Conservation (phyloP, 2,797 vertebrate genomes). For the Halcyon badia region DNA sequence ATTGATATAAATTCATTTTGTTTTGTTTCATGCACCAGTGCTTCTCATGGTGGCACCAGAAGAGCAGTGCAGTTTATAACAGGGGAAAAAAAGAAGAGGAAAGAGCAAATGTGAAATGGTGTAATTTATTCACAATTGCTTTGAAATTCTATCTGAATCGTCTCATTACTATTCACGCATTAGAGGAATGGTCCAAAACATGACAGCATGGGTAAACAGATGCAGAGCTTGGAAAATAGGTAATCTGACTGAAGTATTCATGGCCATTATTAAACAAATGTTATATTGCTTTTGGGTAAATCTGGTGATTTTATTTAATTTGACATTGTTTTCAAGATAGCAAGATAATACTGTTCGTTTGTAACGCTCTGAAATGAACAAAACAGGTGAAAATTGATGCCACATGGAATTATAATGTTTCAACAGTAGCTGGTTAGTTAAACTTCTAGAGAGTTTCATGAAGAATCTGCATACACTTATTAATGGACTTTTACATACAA, state of each 20-base stretch:
- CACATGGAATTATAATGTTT: constrained; percentile 40
- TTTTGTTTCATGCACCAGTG: constrained; percentile 60
- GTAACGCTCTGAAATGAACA: constrained; percentile 61
- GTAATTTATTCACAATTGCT: constrained; percentile 75
- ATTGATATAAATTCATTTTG: constrained; percentile 70
- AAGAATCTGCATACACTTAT: constrained; percentile 61
- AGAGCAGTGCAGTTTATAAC: constrained; percentile 49
- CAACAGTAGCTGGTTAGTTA: constrained; percentile 62
- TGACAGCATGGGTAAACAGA: constrained; percentile 61
- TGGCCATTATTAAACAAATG: constrained; percentile 69
- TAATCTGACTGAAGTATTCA: constrained; percentile 67
- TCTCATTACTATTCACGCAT: constrained; percentile 63
- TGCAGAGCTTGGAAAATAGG: constrained; percentile 62
- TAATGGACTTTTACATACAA: constrained; percentile 65
- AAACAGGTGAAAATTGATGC: constrained; percentile 62
- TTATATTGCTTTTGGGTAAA: constrained; percentile 68
- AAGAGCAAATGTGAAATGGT: constrained; percentile 70
- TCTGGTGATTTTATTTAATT: constrained; percentile 71
- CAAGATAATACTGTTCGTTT: constrained; percentile 52
- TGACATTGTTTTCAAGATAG: constrained; percentile 73
- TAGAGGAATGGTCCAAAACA: constrained; percentile 68
- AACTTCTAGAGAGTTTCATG: constrained; percentile 46
- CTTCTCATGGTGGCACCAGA: constrained; percentile 41
- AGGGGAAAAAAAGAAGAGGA: constrained; percentile 24
- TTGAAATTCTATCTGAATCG: constrained; percentile 71